Percentiles rank a stretch among this genome's conserved stretches.
These are phyloP conservation scores for Euzophera pinguis DNA, from an alignment of 2,888 invertebrate species.

Conservation along the genomic window DNA sequence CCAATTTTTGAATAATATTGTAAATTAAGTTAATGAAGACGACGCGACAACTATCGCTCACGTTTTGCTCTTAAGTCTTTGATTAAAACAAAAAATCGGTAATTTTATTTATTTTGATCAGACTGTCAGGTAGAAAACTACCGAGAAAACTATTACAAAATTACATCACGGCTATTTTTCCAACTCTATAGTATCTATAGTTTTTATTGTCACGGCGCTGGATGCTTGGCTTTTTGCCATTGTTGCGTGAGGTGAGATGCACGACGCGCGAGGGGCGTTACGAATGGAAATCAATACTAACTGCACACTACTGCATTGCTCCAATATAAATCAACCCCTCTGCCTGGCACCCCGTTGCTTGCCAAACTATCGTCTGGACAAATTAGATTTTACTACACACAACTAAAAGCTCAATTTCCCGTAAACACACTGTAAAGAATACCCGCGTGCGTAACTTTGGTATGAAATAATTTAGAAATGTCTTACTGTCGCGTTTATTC, in stretches of 20 bases:
- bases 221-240: conserved; percentile 70
- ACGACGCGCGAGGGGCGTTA: conserved; percentile 48
- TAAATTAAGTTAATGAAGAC: too few species aligned
- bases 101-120: too few species aligned
- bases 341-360: conserved; percentile 60
- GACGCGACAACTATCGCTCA: too few species aligned
- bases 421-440: conserved; percentile 19
- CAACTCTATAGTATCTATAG: conserved; percentile 1
- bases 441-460: conserved; percentile 12
- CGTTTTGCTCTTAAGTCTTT: too few species aligned
- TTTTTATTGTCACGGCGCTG: conserved; percentile 32
- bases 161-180: background rate
- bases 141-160: background rate
- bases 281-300: conserved; percentile 80
- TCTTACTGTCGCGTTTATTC: conserved; percentile 1
- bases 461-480: conserved; percentile 1
- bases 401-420: conserved; percentile 26
- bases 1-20: too few species aligned
- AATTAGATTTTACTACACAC: conserved; percentile 30
- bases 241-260: conserved; percentile 71
- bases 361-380: conserved; percentile 48
- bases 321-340: conserved; percentile 75
- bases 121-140: too few species aligned
- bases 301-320: conserved; percentile 80
- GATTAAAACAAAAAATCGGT: too few species aligned